Percentiles rank a stretch among this genome's conserved stretches.
Evolutionary conservation across 2,113 vertebrate species (phyloP).

Genomic region (Theristicus caerulescens): DNA sequence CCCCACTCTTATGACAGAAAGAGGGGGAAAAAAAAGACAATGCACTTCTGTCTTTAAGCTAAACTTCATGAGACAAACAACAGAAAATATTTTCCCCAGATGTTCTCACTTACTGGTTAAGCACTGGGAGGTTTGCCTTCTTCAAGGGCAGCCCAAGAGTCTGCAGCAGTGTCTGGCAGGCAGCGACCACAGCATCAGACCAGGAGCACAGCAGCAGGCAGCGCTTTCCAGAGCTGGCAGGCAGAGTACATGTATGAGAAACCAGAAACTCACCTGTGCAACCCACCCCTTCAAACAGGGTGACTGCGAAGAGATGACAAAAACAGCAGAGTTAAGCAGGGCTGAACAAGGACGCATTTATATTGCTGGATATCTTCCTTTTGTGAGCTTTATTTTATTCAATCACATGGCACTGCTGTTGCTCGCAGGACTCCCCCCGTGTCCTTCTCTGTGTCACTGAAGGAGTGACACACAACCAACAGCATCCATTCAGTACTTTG

Average conservation of each 20-base stretch:
- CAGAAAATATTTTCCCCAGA: not conserved
- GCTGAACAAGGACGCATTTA: not conserved
- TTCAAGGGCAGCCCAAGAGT: not conserved
- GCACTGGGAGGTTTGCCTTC: not conserved
- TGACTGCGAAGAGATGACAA: not conserved
- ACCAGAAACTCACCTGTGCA: not conserved
- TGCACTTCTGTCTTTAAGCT: constrained; percentile 17
- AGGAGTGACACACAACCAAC: not conserved
- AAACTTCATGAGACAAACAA: not conserved
- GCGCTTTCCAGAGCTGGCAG: not conserved
- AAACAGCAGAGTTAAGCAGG: not conserved
- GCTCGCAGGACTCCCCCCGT: not conserved
- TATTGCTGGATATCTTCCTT: not conserved
- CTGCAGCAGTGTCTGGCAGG: not conserved
- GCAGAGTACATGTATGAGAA: not conserved
- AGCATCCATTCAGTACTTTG: not conserved
- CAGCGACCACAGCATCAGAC: not conserved
- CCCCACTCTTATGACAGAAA: not conserved
- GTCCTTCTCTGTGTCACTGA: not conserved
- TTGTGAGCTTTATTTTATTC: not conserved
- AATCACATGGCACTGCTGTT: not conserved
- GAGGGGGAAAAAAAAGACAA: not conserved
- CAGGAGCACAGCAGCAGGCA: not conserved
- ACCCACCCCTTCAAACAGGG: not conserved
- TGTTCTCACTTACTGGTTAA: constrained; percentile 53